Conservation (phyloP, 1,140 invertebrate species). For the Branchinecta lynchi region DNA sequence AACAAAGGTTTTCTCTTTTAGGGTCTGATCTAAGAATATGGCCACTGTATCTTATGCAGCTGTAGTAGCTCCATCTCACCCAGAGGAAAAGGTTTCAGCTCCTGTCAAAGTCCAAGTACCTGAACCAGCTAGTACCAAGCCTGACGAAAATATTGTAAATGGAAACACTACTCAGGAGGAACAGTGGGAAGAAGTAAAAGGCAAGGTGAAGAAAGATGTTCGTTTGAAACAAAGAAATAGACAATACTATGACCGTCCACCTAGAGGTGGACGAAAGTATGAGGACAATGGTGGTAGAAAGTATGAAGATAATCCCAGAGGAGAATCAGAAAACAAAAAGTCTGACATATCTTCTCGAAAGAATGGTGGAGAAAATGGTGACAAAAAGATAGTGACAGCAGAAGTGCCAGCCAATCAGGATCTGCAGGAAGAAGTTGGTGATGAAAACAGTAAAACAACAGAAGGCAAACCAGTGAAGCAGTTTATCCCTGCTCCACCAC, state of each 20-base stretch:
- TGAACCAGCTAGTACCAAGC: neutral
- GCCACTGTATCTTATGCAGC: neutral
- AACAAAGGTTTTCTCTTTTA: no score
- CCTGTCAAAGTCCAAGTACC: neutral
- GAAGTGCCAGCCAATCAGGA: neutral
- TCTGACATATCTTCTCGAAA: no score
- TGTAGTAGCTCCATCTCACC: neutral
- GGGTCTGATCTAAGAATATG: no score
- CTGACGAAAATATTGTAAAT: neutral
- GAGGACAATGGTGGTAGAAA: neutral
- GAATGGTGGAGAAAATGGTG: neutral
- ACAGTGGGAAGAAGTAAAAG: slow-evolving; percentile 10
- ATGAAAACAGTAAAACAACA: neutral
- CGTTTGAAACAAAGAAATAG: neutral
- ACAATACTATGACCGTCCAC: neutral
- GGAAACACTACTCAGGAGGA: neutral
- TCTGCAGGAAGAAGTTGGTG: neutral
- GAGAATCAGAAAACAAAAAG: no score
- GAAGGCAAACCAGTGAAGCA: neutral
- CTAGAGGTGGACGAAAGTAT: neutral
- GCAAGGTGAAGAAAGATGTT: neutral
- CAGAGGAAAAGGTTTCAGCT: neutral
- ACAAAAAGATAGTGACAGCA: neutral
- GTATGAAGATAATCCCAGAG: no score
- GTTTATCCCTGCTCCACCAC: neutral